A percentile compares a stretch with the other conserved stretches of the same genome.
Conservation (phyloP, 1,140 invertebrate genomes). For the Drosophila nikananu region DNA sequence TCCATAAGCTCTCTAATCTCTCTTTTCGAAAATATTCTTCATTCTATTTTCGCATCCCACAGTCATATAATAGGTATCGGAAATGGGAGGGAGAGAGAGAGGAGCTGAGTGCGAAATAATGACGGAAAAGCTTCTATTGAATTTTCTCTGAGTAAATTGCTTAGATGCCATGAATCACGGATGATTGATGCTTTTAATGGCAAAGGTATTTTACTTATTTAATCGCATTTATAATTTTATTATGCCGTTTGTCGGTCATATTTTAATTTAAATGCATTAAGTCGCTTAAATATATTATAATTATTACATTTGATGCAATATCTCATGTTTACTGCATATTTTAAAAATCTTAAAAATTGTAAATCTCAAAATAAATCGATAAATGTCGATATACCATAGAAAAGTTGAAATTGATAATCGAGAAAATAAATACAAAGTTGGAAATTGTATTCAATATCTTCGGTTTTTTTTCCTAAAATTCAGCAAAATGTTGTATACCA, state of each 20-base stretch:
- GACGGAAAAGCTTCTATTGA: slow-evolving; percentile 24
- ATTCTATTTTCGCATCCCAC: slow-evolving; percentile 36
- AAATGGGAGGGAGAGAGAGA: not conserved
- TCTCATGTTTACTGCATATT: not conserved
- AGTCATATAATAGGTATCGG: slow-evolving; percentile 23
- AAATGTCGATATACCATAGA: not conserved
- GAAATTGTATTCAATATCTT: not conserved
- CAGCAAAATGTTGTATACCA: rapidly evolving
- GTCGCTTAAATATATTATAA: too few relatives aligned
- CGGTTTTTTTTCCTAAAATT: not conserved
- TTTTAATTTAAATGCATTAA: not conserved
- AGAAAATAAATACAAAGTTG: not conserved
- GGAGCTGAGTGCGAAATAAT: slow-evolving; percentile 16
- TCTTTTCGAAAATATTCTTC: slow-evolving; percentile 21
- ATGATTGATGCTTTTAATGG: slow-evolving; percentile 16
- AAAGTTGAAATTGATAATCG: not conserved
- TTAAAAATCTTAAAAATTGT: not conserved
- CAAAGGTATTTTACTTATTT: not conserved
- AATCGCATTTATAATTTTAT: not conserved
- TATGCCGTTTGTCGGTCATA: too few relatives aligned
- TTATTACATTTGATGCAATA: not conserved
- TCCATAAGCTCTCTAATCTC: slow-evolving; percentile 28
- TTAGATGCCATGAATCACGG: slow-evolving; percentile 24
- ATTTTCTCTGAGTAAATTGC: slow-evolving; percentile 15
- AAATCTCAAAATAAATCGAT: not conserved